Conservation (phyloP, 2,113 vertebrate species). For the Sinocyclocheilus grahami region DNA sequence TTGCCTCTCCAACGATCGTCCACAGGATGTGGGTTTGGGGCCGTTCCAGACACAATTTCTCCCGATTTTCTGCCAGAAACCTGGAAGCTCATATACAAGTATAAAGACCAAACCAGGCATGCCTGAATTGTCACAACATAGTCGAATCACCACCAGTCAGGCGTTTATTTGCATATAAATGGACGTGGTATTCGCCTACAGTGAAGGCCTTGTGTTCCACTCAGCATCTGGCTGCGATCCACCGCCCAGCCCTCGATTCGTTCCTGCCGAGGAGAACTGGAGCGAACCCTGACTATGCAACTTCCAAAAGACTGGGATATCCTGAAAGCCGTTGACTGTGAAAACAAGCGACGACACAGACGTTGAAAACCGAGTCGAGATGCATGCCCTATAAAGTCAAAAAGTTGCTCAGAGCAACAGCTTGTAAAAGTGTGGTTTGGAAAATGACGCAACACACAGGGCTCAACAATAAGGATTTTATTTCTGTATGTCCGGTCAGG, state of each 20-base stretch:
- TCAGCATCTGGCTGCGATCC: constrained; percentile 42
- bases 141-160: constrained; percentile 10
- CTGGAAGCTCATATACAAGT: not conserved
- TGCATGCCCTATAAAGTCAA: constrained; percentile 5
- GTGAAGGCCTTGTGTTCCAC: constrained; percentile 26
- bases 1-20: constrained; percentile 8
- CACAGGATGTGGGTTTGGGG: constrained; percentile 22
- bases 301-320: constrained; percentile 31
- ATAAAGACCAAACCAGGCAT: not conserved
- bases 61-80: not conserved
- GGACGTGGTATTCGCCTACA: constrained; percentile 1
- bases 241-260: constrained; percentile 12
- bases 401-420: constrained; percentile 13
- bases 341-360: not conserved
- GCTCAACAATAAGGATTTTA: not conserved
- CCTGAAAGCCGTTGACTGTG: constrained; percentile 32
- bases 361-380: not conserved
- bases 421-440: constrained; percentile 26
- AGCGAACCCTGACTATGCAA: constrained; percentile 39
- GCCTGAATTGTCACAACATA: not conserved
- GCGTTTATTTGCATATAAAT: constrained; percentile 30
- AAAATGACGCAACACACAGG: constrained; percentile 27
- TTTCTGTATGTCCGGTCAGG: not conserved
- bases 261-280: constrained; percentile 38
- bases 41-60: constrained; percentile 2